phyloP scores from a whole-genome alignment of 2,888 invertebrate species.

The Drosophila percnosoma region DNA sequence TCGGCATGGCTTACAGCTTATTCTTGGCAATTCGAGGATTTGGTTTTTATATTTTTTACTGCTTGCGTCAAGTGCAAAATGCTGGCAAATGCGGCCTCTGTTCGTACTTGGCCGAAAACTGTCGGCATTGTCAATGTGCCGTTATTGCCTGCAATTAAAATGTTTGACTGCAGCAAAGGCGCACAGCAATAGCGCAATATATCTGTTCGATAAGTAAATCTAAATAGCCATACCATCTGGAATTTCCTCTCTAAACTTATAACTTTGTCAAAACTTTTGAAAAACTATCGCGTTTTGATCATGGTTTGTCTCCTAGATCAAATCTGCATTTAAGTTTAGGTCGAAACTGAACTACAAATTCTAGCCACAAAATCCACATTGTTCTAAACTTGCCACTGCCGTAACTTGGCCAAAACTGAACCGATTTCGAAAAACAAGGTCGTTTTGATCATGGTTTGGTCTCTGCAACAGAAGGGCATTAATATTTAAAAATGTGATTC shows the following conservation, averaged over 20 bases:
- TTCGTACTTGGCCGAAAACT: constrained; percentile 8
- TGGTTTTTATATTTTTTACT: not conserved
- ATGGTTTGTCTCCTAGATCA: not conserved
- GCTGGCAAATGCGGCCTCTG: constrained; percentile 23
- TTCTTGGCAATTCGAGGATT: constrained; percentile 14
- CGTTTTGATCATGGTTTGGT: not conserved
- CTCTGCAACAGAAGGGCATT: not conserved
- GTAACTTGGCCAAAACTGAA: not conserved
- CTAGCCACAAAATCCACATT: not conserved
- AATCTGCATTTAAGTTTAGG: not conserved
- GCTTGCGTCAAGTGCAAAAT: constrained; percentile 42
- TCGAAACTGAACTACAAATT: not conserved
- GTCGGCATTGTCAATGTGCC: constrained; percentile 33
- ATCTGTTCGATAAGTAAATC: not conserved
- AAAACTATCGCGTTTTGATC: too few species aligned
- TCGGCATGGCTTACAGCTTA: constrained; percentile 5
- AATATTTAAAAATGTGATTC: not conserved
- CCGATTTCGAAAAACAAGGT: not conserved
- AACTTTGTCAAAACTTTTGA: not conserved
- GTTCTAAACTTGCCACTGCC: not conserved
- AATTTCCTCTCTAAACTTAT: not conserved
- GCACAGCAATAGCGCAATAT: constrained; percentile 1
- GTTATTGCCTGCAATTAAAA: constrained; percentile 46
- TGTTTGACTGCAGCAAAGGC: constrained; percentile 9
- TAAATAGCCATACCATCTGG: not conserved